Base-by-base conservation (phyloP, 1,140 invertebrate genomes). In the Cydia splendana region DNA sequence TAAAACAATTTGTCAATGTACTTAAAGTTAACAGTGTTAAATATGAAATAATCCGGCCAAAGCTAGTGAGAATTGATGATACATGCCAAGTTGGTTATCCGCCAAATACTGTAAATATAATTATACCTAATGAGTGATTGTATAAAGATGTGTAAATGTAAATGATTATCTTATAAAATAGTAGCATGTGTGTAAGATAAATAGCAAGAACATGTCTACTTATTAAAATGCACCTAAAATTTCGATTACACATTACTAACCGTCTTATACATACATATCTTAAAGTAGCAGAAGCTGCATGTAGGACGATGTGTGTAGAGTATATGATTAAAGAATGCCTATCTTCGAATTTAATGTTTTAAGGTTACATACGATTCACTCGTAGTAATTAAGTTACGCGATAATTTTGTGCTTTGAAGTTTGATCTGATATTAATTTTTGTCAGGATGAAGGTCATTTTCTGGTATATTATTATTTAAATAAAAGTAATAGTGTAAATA, bases 11-110 rank as follows among this genome's bases (percentile, higher is more conserved):
- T 69, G 28, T n/a, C 5, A 28, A 62, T 62, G 2, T 62, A 20
- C 7, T 28, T 69, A 69, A 42, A 38, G 42, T 34, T 18, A 20
- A 15, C 7, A 18, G 67, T 71, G 67, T 71, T 71, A 38, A 18
- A 71, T 71, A 18, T 45, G 2, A 38, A 71, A 24, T 38, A 38
- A 18, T n/a, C n/a, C 34, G 65, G 67, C 34, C n/a, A 71, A 71
- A 71, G 67, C 67, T 71, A 38, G 67, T 71, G 67, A 38, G 67
- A 69, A 69, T 30, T 69, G 65, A 42, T 38, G 67, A 18, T 42
- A 34, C 30, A 42, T 71, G 67, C 65, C 53, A 57, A 24, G 57
- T 24, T 10, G 10, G 20, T 24, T 62, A 24, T 24, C 20, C 9
- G 57, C 57, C 18, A 57, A 24, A 24, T 62, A 62, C 18, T 24